Conservation (phyloP, 2,113 vertebrate species). For the Benitochromis conjunctus region DNA sequence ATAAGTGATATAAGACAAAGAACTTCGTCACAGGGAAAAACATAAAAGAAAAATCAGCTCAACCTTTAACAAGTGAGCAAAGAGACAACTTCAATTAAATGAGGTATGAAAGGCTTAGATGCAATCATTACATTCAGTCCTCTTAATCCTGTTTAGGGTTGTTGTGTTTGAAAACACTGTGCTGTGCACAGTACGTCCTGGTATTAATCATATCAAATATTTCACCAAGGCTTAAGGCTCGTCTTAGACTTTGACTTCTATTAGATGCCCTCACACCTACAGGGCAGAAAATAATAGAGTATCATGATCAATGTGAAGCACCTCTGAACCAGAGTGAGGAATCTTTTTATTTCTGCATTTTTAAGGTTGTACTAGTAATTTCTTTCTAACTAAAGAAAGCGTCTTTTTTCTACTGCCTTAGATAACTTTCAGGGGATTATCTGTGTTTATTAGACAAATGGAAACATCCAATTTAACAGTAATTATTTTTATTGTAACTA, state of each 20-base stretch:
- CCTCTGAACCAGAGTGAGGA: background rate
- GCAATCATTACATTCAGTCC: conserved; percentile 30
- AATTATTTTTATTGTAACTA: background rate
- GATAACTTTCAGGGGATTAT: conserved; percentile 13
- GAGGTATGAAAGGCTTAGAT: conserved; percentile 45
- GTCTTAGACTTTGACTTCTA: conserved; percentile 19
- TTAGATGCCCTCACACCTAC: conserved; percentile 2
- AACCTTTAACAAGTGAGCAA: conserved; percentile 11
- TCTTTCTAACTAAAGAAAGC: background rate
- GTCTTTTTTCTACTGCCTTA: background rate
- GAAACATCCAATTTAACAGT: conserved; percentile 19
- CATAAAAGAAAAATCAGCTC: background rate
- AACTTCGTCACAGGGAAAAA: background rate
- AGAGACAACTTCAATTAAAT: conserved; percentile 35
- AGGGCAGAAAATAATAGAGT: conserved; percentile 9
- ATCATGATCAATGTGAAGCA: background rate
- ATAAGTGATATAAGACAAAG: background rate
- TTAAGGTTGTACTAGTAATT: background rate
- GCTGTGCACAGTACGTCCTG: conserved; percentile 8
- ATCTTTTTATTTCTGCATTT: conserved; percentile 1
- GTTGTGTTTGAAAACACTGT: conserved; percentile 49
- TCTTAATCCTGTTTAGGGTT: conserved; percentile 37
- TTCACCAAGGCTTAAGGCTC: conserved; percentile 38
- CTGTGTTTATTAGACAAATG: conserved; percentile 11
- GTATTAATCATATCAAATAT: conserved; percentile 58